Conservation (phyloP, 1,140 invertebrate species). For the Drosophila persimilis region DNA sequence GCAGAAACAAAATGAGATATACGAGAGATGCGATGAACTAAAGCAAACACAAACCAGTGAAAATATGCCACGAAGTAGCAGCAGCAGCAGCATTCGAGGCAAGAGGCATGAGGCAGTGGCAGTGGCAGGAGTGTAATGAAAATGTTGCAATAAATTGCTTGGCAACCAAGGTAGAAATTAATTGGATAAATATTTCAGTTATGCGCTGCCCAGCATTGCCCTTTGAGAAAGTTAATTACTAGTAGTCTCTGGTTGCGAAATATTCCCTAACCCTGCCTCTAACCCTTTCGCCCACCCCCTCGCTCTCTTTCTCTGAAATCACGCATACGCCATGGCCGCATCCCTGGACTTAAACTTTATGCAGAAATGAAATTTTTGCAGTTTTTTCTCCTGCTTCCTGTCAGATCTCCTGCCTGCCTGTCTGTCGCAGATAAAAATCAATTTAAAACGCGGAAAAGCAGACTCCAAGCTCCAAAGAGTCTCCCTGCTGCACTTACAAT, state of each 20-base stretch:
- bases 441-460: background rate
- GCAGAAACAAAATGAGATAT: slow-evolving; percentile 50
- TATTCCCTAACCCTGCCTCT: background rate
- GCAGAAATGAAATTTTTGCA: too few species aligned
- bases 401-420: too few species aligned
- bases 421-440: background rate
- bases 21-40: slow-evolving; percentile 40
- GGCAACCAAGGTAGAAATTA: slow-evolving; percentile 69
- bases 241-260: slow-evolving; percentile 25
- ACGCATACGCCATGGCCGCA: slow-evolving; percentile 27
- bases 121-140: slow-evolving; percentile 35
- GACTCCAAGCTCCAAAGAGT: background rate
- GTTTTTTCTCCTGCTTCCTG: too few species aligned
- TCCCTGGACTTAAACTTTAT: background rate
- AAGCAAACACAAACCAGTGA: slow-evolving; percentile 53
- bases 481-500: slow-evolving; percentile 8
- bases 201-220: slow-evolving; percentile 40
- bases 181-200: slow-evolving; percentile 75
- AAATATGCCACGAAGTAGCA: slow-evolving; percentile 41
- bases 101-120: too few species aligned
- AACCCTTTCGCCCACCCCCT: background rate
- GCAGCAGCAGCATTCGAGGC: too few species aligned
- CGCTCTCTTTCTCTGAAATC: slow-evolving; percentile 10
- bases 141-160: slow-evolving; percentile 77
- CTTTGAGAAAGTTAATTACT: slow-evolving; percentile 62